These are phyloP conservation scores for Rhea pennata DNA, from an alignment of 2,113 vertebrate species.

Conservation along the genomic window DNA sequence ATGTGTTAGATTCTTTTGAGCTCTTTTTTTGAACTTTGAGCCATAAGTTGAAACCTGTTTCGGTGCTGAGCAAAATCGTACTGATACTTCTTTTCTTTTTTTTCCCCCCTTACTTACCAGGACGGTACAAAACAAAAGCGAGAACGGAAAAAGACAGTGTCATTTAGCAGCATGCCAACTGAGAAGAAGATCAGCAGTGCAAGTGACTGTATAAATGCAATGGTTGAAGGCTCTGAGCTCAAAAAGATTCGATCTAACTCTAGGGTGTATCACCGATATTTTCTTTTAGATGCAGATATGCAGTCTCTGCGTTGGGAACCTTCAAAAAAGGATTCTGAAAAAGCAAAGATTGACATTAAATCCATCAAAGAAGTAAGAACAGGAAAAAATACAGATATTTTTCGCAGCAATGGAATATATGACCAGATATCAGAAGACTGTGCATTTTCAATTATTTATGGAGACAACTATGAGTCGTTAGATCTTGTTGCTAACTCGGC, in stretches of 20 bases:
- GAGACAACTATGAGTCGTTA: slow-evolving; percentile 95
- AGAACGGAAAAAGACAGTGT: slow-evolving; percentile 96
- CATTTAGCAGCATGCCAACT: slow-evolving; percentile 97
- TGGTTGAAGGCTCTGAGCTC: slow-evolving; percentile 95
- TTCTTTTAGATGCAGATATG: slow-evolving; percentile 96
- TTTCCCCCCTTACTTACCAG: slow-evolving; percentile 60
- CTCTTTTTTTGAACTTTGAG: neutral
- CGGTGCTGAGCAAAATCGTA: neutral
- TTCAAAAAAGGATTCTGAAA: slow-evolving; percentile 97
- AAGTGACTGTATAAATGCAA: slow-evolving; percentile 92
- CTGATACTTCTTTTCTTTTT: neutral
- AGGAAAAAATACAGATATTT: slow-evolving; percentile 97
- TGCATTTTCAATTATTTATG: slow-evolving; percentile 95
- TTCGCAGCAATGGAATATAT: slow-evolving; percentile 94
- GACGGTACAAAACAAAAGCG: slow-evolving; percentile 93
- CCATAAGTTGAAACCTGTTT: neutral
- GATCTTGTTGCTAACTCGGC: slow-evolving; percentile 97
- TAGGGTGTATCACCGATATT: slow-evolving; percentile 92
- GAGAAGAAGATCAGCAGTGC: slow-evolving; percentile 98
- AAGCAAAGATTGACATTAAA: slow-evolving; percentile 96
- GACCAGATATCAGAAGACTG: slow-evolving; percentile 99
- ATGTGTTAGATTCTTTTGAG: neutral
- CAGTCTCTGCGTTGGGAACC: slow-evolving; percentile 97
- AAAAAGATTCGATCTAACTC: slow-evolving; percentile 96
- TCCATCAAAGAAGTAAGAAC: slow-evolving; percentile 97